These are phyloP conservation scores for Cuniculus paca DNA, from an alignment of 2,797 vertebrate species.

Conservation along the genomic window DNA sequence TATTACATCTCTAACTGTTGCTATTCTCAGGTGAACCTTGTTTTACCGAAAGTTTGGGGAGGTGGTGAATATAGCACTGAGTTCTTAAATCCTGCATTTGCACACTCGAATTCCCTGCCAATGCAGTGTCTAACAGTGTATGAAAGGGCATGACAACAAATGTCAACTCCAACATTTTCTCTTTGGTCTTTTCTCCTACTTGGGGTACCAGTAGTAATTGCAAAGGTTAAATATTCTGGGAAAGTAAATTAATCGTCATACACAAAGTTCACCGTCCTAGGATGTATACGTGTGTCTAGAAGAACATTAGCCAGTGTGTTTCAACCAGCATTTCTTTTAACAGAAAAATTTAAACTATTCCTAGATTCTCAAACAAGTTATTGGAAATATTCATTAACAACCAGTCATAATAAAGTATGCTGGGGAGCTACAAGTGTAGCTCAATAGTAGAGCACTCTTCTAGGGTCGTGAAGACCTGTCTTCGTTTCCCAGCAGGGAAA, in stretches of 20 bases:
- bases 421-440: too few species aligned
- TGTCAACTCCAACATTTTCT: not conserved
- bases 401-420: not conserved
- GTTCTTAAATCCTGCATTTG: not conserved
- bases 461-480: too few species aligned
- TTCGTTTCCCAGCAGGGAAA: too few species aligned
- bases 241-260: not conserved
- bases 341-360: not conserved
- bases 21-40: too few species aligned
- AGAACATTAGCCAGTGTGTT: fast-evolving
- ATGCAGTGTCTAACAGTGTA: not conserved
- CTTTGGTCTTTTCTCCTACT: not conserved
- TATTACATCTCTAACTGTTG: too few species aligned
- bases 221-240: too few species aligned
- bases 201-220: fast-evolving
- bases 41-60: not conserved
- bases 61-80: not conserved
- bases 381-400: too few species aligned
- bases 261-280: not conserved
- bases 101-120: not conserved
- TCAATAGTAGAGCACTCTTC: too few species aligned
- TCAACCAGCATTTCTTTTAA: not conserved
- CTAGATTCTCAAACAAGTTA: fast-evolving
- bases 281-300: too few species aligned
- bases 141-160: not conserved